Evolutionary conservation across 2,888 invertebrate genomes (phyloP).

Genomic region (Rhagonycha fulva): DNA sequence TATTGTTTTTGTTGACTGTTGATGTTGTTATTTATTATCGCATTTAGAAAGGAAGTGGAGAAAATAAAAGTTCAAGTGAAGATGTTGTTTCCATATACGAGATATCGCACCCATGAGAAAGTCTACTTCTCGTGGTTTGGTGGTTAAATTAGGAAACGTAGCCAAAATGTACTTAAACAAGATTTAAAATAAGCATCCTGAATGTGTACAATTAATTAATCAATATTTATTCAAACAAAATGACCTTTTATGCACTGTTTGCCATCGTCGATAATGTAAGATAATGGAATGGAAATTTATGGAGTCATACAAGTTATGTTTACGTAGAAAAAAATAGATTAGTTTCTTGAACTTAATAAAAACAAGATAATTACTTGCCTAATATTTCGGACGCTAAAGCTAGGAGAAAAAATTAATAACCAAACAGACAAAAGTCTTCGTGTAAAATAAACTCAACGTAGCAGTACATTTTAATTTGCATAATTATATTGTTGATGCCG

Average conservation of each 20-base stretch:
- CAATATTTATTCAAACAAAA: not conserved
- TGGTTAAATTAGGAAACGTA: not conserved
- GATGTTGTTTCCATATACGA: not conserved
- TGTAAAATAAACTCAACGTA: not conserved
- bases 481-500: not conserved
- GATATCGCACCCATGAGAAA: not conserved
- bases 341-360: not conserved
- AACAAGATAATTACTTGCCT: not conserved
- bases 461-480: not conserved
- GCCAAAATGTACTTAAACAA: too few relatives aligned
- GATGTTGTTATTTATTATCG: not conserved
- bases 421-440: not conserved
- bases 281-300: not conserved
- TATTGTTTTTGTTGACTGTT: not conserved
- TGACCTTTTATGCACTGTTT: not conserved
- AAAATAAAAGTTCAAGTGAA: not conserved
- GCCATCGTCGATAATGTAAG: not conserved
- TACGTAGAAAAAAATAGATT: not conserved
- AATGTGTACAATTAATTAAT: not conserved
- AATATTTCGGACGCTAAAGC: not conserved
- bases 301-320: not conserved
- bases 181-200: not conserved
- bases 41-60: not conserved
- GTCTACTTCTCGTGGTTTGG: not conserved
- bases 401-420: not conserved